Conservation (phyloP, 2,888 invertebrate genomes). For the Drosophila dives region DNA sequence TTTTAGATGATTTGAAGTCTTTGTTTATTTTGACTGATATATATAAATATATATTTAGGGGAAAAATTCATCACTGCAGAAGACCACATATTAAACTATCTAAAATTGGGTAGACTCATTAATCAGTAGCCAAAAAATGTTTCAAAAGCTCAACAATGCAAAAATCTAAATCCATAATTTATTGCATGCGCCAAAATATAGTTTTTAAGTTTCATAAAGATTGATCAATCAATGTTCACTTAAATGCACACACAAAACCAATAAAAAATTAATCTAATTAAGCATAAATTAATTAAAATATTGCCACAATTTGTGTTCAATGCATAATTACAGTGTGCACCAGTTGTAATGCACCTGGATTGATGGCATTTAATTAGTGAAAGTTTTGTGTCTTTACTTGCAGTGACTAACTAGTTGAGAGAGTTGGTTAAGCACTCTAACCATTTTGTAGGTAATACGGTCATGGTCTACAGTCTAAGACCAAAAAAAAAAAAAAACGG, state of each 20-base stretch:
- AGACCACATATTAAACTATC: not conserved
- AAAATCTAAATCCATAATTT: too few relatives aligned
- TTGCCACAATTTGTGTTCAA: slow-evolving; percentile 20
- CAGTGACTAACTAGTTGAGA: not conserved
- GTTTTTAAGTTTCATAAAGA: not conserved
- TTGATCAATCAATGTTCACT: not conserved
- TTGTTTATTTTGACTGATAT: not conserved
- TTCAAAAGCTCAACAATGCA: too few relatives aligned
- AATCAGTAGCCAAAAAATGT: not conserved
- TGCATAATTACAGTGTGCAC: slow-evolving; percentile 14
- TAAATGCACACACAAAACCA: not conserved
- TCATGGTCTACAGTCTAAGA: slow-evolving; percentile 16
- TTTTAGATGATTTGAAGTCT: not conserved
- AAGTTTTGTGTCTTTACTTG: slow-evolving; percentile 33
- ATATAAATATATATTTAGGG: not conserved
- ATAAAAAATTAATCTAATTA: slow-evolving; percentile 8
- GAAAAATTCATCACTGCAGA: not conserved
- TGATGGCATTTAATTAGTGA: slow-evolving; percentile 49
- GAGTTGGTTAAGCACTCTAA: slow-evolving; percentile 3
- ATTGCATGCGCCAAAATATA: not conserved
- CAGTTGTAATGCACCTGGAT: slow-evolving; percentile 34
- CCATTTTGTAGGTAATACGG: slow-evolving; percentile 5
- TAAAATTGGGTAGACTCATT: not conserved
- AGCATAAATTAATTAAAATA: slow-evolving; percentile 15
- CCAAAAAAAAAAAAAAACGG: not conserved